Evolutionary conservation across 1,140 invertebrate genomes (phyloP).

Genomic region (Linepithema humile): DNA sequence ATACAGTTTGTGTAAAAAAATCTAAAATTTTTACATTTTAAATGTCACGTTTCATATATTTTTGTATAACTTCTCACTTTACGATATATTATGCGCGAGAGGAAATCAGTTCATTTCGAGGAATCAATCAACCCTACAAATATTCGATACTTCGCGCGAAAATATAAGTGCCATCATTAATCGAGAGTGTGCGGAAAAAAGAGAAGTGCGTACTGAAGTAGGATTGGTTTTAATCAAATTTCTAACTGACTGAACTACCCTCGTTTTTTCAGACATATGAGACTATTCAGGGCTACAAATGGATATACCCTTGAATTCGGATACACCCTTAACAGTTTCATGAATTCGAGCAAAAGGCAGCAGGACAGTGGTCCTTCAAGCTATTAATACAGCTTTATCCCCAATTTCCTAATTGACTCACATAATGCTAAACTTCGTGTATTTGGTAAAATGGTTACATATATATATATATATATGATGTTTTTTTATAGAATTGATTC

Average conservation of each 20-base stretch:
- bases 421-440: background rate
- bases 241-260: background rate
- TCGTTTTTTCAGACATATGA: background rate
- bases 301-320: conserved; percentile 4
- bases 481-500: too few species aligned
- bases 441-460: too few species aligned
- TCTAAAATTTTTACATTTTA: background rate
- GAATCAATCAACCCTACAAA: background rate
- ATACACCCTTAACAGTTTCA: background rate
- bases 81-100: background rate
- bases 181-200: background rate
- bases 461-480: too few species aligned
- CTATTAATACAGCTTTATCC: background rate
- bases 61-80: background rate
- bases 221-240: conserved; percentile 60
- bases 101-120: background rate
- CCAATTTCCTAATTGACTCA: background rate
- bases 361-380: background rate
- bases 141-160: background rate
- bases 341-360: background rate
- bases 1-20: too few species aligned
- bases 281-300: background rate
- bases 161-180: background rate
- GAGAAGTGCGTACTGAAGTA: background rate
- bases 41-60: background rate